Conservation (phyloP, 37 sponge, comb jelly and placozoan species). For the Eunapius fragilis region DNA sequence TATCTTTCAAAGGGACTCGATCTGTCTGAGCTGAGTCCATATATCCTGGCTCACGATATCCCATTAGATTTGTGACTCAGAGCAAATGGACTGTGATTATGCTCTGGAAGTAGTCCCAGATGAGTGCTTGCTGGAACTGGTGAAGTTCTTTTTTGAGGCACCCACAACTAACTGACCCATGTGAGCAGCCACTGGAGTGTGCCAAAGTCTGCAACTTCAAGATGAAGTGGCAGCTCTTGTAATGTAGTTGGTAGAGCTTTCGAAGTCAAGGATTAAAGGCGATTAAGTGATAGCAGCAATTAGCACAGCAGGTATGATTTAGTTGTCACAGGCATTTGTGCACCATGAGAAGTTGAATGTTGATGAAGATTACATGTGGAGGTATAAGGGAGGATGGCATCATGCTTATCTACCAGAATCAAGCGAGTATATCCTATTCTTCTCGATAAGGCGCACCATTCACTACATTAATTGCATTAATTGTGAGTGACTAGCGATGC, state of each 20-base stretch:
- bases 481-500: not conserved
- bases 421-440: constrained; percentile 13
- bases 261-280: no score
- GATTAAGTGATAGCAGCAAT: not conserved
- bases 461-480: not conserved
- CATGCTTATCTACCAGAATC: constrained; percentile 21
- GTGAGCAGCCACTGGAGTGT: not conserved
- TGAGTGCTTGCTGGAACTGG: no score
- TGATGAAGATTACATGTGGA: constrained; percentile 17
- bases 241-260: not conserved
- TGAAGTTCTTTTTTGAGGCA: not conserved
- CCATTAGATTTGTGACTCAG: no score
- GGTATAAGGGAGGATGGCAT: constrained; percentile 14
- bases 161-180: constrained; percentile 3
- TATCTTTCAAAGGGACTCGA: no score
- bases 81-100: no score
- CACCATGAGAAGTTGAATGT: not conserved
- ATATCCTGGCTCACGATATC: no score
- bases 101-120: no score
- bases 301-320: constrained; percentile 11
- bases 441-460: no score
- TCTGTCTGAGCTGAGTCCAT: no score
- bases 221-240: constrained; percentile 26
- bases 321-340: constrained; percentile 1
- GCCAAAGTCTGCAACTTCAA: not conserved